Conservation (phyloP, 2,888 invertebrate genomes). For the Odontomyia ornata region DNA sequence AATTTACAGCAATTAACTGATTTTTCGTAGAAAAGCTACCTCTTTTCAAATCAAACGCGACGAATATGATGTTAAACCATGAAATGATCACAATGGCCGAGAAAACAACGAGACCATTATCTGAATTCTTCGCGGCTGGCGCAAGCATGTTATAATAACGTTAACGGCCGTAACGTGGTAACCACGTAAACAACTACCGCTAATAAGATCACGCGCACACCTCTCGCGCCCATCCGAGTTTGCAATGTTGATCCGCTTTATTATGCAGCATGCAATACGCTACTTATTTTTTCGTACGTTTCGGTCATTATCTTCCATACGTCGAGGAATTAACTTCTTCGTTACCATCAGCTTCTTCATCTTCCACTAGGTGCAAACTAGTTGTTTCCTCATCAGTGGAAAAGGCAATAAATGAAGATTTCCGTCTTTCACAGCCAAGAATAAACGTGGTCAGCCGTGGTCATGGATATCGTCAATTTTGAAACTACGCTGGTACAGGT, state of each 20-base stretch:
- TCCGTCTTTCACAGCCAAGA: constrained; percentile 11
- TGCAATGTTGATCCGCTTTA: neutral
- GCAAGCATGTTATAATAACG: constrained; percentile 9
- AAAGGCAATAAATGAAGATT: constrained; percentile 8
- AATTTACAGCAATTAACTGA: too few species aligned
- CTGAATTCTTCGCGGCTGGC: constrained; percentile 2
- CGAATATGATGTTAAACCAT: neutral
- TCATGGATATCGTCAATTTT: neutral
- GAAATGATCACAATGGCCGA: neutral
- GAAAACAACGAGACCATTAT: constrained; percentile 11
- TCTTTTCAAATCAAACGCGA: neutral
- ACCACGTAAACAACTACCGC: neutral
- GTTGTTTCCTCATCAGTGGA: neutral
- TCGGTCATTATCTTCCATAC: neutral
- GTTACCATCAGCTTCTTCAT: too few species aligned
- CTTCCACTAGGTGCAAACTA: neutral
- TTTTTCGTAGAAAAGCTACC: too few species aligned
- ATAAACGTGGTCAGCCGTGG: neutral
- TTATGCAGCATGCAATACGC: neutral
- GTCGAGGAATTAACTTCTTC: neutral
- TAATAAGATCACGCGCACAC: constrained; percentile 19
- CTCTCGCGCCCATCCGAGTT: neutral
- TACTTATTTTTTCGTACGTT: neutral
- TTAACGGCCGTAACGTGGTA: constrained; percentile 12
- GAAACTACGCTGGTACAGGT: neutral